Conservation (phyloP, 2,113 vertebrate species). For the Balaeniceps rex region DNA sequence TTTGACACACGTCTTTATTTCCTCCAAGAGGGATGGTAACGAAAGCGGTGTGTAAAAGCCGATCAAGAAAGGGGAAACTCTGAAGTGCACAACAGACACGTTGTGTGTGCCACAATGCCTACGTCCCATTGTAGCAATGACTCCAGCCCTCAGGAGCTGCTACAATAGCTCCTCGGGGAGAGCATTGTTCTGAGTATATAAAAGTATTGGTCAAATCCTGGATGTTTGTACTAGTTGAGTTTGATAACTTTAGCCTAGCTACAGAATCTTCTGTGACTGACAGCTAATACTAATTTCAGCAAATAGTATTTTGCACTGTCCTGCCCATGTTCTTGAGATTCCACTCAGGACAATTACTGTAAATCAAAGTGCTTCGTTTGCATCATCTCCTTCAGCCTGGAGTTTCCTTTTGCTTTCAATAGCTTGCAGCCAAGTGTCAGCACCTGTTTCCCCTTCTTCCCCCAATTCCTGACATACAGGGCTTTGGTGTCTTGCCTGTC, state of each 20-base stretch:
- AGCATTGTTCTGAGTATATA: background rate
- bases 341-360: background rate
- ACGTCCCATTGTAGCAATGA: accelerated
- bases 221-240: background rate
- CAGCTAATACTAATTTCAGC: background rate
- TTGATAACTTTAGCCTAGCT: background rate
- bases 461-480: background rate
- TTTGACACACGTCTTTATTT: background rate
- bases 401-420: conserved; percentile 1
- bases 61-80: background rate
- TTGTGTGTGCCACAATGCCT: background rate
- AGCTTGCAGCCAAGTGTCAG: background rate
- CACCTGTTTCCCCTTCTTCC: background rate
- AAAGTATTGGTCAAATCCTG: background rate
- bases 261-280: background rate
- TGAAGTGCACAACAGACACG: background rate
- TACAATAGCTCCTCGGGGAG: background rate
- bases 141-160: background rate
- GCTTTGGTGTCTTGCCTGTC: background rate
- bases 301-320: background rate
- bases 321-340: background rate
- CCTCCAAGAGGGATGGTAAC: background rate
- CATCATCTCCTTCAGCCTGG: background rate
- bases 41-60: background rate
- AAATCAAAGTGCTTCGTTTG: background rate